Conservation (phyloP, 2,888 invertebrate species). For the Drosophila quinaria region DNA sequence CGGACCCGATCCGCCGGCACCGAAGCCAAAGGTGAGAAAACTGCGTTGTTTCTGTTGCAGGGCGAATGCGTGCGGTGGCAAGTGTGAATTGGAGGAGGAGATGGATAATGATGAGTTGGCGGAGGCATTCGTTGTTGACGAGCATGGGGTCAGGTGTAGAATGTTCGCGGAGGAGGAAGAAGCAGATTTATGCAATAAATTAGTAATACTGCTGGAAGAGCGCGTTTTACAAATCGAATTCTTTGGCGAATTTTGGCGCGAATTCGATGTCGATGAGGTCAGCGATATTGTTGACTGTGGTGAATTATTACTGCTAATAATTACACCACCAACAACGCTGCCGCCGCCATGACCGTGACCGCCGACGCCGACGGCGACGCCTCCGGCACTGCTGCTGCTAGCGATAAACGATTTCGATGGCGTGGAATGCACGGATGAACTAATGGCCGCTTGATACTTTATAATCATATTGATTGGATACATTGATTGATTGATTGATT, state of each 20-base stretch:
- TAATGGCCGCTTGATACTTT: slow-evolving; percentile 96
- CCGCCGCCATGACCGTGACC: slow-evolving; percentile 75
- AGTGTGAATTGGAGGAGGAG: slow-evolving; percentile 52
- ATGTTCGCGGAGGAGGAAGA: slow-evolving; percentile 84
- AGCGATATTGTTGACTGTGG: slow-evolving; percentile 86
- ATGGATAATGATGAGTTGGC: slow-evolving; percentile 25
- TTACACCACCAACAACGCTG: slow-evolving; percentile 71
- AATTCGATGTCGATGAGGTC: slow-evolving; percentile 83
- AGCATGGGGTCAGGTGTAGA: slow-evolving; percentile 62
- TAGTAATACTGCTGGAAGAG: slow-evolving; percentile 85
- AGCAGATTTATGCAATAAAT: slow-evolving; percentile 85
- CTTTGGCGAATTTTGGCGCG: slow-evolving; percentile 86
- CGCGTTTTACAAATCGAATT: slow-evolving; percentile 86
- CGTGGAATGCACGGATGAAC: slow-evolving; percentile 89
- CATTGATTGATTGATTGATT: slow-evolving; percentile 39
- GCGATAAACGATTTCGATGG: slow-evolving; percentile 89
- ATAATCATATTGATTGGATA: slow-evolving; percentile 36
- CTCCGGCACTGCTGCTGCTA: slow-evolving; percentile 60
- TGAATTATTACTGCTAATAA: slow-evolving; percentile 83
- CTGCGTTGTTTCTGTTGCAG: slow-evolving; percentile 99
- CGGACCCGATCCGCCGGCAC: slow-evolving; percentile 91
- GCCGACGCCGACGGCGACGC: slow-evolving; percentile 62
- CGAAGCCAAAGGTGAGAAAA: slow-evolving; percentile 99
- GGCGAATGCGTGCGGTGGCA: slow-evolving; percentile 89
- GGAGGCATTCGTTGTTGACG: slow-evolving; percentile 77